Conservation (phyloP, 2,888 invertebrate genomes). For the Eueremaeus valkanovi region DNA sequence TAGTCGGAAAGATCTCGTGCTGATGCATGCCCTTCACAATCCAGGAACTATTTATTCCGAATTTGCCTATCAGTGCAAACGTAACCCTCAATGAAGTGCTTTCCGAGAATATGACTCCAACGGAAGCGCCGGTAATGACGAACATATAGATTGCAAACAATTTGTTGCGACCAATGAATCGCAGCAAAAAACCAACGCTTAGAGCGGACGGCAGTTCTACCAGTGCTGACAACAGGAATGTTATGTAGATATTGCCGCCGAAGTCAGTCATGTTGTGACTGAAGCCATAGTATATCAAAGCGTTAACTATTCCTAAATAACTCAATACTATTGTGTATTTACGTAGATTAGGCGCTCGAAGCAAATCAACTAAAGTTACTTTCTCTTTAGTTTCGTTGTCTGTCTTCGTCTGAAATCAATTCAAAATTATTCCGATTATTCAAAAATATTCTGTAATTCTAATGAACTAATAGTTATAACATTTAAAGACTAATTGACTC, state of each 20-base stretch:
- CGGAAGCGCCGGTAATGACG: neutral
- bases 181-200: too few species aligned
- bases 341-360: constrained; percentile 20
- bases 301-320: constrained; percentile 66
- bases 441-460: too few species aligned
- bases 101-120: neutral
- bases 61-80: too few species aligned
- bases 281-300: constrained; percentile 72
- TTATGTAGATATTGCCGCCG: constrained; percentile 69
- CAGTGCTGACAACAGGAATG: constrained; percentile 51
- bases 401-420: too few species aligned
- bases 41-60: neutral
- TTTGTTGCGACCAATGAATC: too few species aligned
- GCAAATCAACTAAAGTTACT: constrained; percentile 32
- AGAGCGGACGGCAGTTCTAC: constrained; percentile 49
- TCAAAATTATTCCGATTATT: too few species aligned
- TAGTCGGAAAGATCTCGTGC: constrained; percentile 41
- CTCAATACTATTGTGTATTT: constrained; percentile 35
- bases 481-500: too few species aligned
- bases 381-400: too few species aligned
- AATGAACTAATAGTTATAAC: too few species aligned
- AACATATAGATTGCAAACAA: neutral
- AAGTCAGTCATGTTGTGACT: constrained; percentile 73
- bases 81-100: too few species aligned
- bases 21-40: neutral